phyloP scores from a whole-genome alignment of 2,888 invertebrate species.

The Podabrus alpinus region DNA sequence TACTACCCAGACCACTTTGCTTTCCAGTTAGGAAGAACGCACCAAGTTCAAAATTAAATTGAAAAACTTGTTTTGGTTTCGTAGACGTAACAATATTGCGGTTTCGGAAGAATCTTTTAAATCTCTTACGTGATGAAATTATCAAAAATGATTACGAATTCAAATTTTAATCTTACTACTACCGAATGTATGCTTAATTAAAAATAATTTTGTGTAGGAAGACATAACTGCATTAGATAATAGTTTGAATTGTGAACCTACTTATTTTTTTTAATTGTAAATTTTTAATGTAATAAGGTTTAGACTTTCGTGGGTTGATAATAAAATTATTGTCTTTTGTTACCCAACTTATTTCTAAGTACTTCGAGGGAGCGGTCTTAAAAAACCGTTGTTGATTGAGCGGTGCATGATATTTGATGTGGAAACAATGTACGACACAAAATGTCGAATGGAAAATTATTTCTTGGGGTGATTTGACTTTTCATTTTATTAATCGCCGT shows the following conservation, averaged over 20 bases:
- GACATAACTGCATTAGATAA: not conserved
- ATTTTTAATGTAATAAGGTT: not conserved
- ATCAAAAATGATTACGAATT: not conserved
- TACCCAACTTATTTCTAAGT: slow-evolving; percentile 14
- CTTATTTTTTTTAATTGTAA: not conserved
- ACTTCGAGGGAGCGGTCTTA: slow-evolving; percentile 12
- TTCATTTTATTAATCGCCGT: not conserved
- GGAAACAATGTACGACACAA: slow-evolving; percentile 12
- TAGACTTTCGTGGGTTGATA: not conserved
- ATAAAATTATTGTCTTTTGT: not conserved
- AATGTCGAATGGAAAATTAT: slow-evolving; percentile 6
- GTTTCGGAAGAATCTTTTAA: not conserved
- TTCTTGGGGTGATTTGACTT: not conserved
- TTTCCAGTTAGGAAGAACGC: not conserved
- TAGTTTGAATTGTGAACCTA: not conserved
- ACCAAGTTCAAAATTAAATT: not conserved
- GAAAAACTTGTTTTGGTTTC: too few species aligned
- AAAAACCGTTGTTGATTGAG: slow-evolving; percentile 12
- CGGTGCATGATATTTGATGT: slow-evolving; percentile 9
- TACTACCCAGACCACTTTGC: not conserved
- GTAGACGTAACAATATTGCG: not conserved
- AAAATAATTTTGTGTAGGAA: not conserved
- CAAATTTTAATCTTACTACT: not conserved
- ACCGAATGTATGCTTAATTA: not conserved
- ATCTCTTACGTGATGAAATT: not conserved